A percentile compares a stretch with the other conserved stretches of the same genome.
Evolutionary conservation across 2,113 vertebrate species (phyloP).

Genomic region (Megaleporinus macrocephalus): DNA sequence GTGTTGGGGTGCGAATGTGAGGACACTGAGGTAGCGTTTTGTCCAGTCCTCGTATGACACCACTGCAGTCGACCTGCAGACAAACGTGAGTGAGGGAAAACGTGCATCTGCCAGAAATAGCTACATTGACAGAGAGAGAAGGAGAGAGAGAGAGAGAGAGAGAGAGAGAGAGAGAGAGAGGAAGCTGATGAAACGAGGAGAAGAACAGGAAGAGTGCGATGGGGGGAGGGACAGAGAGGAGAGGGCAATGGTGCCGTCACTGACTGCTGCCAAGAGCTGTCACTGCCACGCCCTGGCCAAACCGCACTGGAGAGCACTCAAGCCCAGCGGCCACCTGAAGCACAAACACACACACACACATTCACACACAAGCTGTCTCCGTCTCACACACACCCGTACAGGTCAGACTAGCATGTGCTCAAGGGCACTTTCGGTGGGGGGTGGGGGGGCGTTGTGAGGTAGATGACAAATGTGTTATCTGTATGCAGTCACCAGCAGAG

Average conservation of each 20-base stretch:
- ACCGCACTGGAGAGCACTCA: conserved; percentile 11
- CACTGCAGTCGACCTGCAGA: conserved; percentile 15
- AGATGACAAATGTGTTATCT: conserved; percentile 2
- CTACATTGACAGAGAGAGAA: conserved; percentile 28
- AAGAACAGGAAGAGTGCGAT: background rate
- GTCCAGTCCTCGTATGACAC: conserved; percentile 16
- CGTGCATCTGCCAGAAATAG: conserved; percentile 45
- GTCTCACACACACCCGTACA: background rate
- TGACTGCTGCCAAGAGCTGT: conserved; percentile 31
- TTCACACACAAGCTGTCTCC: background rate
- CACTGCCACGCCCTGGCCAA: conserved; percentile 19
- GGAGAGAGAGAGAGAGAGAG: conserved; percentile 2
- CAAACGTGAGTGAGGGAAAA: conserved; percentile 36
- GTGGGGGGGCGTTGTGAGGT: background rate
- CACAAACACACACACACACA: background rate
- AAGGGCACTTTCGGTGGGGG: conserved; percentile 15
- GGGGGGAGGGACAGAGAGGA: background rate
- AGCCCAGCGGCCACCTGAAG: conserved; percentile 27
- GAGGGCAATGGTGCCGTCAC: conserved; percentile 7
- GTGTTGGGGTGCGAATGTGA: background rate
- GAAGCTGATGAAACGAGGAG: background rate
- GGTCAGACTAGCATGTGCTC: conserved; percentile 9
- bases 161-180: conserved; percentile 10
- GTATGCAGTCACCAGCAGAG: background rate
- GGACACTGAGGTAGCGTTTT: conserved; percentile 10